A percentile compares a stretch with the other conserved stretches of the same genome.
These are phyloP conservation scores for Glossophaga mutica DNA, from an alignment of 2,797 vertebrate species.

Conservation along the genomic window DNA sequence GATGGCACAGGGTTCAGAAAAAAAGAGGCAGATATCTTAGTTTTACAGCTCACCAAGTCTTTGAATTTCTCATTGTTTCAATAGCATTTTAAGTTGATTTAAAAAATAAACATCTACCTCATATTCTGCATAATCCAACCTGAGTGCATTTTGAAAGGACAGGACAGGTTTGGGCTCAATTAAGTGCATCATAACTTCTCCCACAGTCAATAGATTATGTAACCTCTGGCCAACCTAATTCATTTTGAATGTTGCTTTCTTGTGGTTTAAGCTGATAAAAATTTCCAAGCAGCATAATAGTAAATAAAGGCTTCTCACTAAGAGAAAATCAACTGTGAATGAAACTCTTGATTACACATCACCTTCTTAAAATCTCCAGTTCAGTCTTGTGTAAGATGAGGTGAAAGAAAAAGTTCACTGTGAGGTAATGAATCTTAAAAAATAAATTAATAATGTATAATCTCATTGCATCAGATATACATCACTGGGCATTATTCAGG, in stretches of 20 bases:
- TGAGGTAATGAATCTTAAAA: not conserved
- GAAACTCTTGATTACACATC: conserved; percentile 26
- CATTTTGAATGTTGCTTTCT: not conserved
- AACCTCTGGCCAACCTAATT: not conserved
- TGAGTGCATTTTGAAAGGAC: not conserved
- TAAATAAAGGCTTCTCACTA: not conserved
- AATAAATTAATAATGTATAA: not conserved
- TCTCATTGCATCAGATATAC: not conserved
- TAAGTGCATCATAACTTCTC: not conserved
- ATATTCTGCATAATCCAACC: not conserved
- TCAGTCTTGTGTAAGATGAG: not conserved
- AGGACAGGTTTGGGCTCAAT: not conserved
- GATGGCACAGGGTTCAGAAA: not conserved
- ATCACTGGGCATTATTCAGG: not conserved
- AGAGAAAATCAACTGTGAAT: not conserved
- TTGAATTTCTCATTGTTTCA: not conserved
- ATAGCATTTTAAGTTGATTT: not conserved
- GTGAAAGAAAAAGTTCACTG: not conserved
- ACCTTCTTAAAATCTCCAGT: not conserved
- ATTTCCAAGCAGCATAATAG: not conserved
- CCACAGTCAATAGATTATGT: not conserved
- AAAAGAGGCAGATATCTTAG: not conserved
- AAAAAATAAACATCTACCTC: not conserved
- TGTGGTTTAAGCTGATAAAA: not conserved
- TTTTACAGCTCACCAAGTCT: not conserved